Conservation (phyloP, 2,888 invertebrate genomes). For the Polydrusus tereticollis region DNA sequence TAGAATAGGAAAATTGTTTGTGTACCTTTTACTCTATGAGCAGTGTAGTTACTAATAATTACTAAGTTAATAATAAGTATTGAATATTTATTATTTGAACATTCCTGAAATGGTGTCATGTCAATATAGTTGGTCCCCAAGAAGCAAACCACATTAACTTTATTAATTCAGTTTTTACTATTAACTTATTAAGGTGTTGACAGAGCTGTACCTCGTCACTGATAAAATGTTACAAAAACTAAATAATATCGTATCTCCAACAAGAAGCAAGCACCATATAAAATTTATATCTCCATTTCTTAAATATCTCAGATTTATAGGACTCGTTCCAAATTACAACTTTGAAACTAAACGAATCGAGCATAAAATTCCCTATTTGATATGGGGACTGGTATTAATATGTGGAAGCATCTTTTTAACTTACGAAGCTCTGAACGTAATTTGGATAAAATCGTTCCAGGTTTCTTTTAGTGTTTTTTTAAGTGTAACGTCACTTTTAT, state of each 20-base stretch:
- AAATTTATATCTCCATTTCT: slow-evolving; percentile 1
- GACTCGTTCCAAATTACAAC: slow-evolving; percentile 6
- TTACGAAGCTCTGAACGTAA: neutral
- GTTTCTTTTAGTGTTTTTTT: neutral
- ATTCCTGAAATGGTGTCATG: too few relatives aligned
- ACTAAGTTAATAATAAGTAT: too few relatives aligned
- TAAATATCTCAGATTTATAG: slow-evolving; percentile 13
- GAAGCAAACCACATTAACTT: too few relatives aligned
- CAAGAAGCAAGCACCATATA: neutral
- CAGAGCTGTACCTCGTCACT: too few relatives aligned
- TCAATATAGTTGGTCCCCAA: too few relatives aligned
- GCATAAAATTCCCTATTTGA: neutral
- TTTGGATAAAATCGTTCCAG: neutral
- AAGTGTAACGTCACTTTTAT: neutral
- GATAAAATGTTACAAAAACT: too few relatives aligned
- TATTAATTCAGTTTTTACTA: too few relatives aligned
- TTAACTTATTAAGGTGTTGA: too few relatives aligned
- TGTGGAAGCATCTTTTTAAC: neutral
- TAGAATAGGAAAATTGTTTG: too few relatives aligned
- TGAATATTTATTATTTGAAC: too few relatives aligned
- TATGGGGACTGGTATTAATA: neutral
- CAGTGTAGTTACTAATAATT: too few relatives aligned
- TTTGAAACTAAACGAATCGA: neutral
- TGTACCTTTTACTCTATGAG: too few relatives aligned
- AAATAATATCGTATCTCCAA: neutral